Conservation (phyloP, 2,797 vertebrate genomes). For the Poeciliopsis gracilis region DNA sequence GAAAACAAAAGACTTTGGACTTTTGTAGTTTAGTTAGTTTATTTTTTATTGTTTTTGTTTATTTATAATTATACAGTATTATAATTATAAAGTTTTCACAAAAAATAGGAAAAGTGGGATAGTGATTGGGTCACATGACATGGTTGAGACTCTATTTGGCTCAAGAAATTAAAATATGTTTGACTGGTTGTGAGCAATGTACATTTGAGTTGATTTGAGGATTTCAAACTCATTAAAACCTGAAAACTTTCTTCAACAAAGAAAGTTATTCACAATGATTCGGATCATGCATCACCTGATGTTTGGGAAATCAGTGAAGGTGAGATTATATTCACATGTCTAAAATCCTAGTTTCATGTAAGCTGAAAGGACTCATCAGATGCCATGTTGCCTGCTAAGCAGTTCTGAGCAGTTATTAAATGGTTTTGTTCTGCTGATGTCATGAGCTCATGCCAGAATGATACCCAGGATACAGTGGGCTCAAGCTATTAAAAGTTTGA, state of each 20-base stretch:
- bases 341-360: background rate
- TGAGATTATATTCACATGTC: background rate
- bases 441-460: background rate
- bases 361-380: background rate
- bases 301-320: background rate
- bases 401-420: background rate
- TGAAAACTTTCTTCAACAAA: background rate
- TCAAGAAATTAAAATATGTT: background rate
- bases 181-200: background rate
- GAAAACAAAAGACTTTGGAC: no score
- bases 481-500: background rate
- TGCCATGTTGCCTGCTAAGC: background rate
- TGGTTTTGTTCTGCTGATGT: background rate
- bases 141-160: background rate
- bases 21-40: background rate
- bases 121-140: background rate
- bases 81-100: background rate
- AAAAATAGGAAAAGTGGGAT: background rate
- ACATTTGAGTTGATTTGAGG: background rate
- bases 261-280: background rate
- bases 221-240: background rate
- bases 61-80: background rate
- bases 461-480: background rate
- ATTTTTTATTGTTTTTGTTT: background rate
- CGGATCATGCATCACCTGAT: background rate